These are phyloP conservation scores for Triplophysa tibetana DNA, from an alignment of 2,113 vertebrate genomes.

Conservation along the genomic window DNA sequence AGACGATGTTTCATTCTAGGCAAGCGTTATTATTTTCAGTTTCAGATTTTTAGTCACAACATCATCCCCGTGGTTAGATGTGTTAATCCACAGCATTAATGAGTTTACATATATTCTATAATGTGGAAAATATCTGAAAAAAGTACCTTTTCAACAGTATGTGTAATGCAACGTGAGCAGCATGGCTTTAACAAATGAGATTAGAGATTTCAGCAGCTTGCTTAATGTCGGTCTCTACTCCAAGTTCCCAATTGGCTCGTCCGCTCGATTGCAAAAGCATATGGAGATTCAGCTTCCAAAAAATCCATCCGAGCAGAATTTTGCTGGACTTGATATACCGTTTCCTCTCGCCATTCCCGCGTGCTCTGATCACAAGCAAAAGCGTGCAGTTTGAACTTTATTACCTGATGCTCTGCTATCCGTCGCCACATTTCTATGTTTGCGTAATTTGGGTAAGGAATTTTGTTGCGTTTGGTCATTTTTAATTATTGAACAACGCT, in stretches of 20 bases:
- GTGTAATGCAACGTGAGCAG: background rate
- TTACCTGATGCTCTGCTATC: background rate
- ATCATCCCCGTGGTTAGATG: no score
- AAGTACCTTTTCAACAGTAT: no score
- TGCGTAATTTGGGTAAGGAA: no score
- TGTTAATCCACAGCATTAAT: no score
- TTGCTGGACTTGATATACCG: background rate
- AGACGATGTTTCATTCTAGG: no score
- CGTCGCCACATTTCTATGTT: background rate
- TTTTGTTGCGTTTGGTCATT: background rate
- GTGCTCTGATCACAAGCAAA: background rate
- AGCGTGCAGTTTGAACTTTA: background rate
- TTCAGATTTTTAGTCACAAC: no score
- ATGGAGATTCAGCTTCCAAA: constrained; percentile 54
- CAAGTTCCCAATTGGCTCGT: constrained; percentile 16
- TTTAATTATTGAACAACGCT: background rate
- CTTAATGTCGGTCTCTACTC: constrained; percentile 3
- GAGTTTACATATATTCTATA: no score
- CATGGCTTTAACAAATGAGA: background rate
- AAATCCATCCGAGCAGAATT: constrained; percentile 22
- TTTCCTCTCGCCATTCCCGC: background rate
- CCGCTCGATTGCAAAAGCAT: constrained; percentile 58
- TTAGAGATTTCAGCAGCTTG: constrained; percentile 12
- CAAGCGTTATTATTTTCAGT: no score
- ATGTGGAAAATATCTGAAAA: no score